Base-by-base conservation (phyloP, 2,797 vertebrate species). In the Staurois parvus region DNA sequence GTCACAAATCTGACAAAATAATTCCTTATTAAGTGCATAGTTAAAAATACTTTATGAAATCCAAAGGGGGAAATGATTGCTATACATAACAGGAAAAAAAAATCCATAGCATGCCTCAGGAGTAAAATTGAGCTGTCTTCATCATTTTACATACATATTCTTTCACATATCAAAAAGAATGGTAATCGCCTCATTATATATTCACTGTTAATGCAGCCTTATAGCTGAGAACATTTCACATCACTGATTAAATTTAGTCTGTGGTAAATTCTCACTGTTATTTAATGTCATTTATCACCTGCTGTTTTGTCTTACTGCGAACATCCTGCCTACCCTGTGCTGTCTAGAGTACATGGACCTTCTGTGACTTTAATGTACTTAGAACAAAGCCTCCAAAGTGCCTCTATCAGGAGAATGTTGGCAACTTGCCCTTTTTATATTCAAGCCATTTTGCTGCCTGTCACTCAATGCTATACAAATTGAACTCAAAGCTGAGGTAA, bases 271-370 rank as follows among this genome's bases (percentile, higher is more conserved):
- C 94, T 94, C 93, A 91, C 94, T 95, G 94, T 94, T 95, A 95
- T 93, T 95, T 94, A 93, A 94, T 95, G 94, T 94, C 94, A 94
- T 95, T 95, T 95, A 93, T 95, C 95, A 95, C 95, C 94, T 95
- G 94, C 95, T 95, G 94, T 94, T 95, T 94, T 94, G 91, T 94
- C 94, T 94, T 92, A 92, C 94, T 93, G 93, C 93, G 94, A 94
- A 94, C 95, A 95, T 94, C 94, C 94, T 94, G 94, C 92, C 93
- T 93, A 91, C 92, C 92, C 93, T 91, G 87, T 91, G 91, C 92
- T 91, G 93, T 93, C 93, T 93, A 90, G 91, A 91, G 92, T 94
- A 93, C 94, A 94, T 89, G 91, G 94, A 94, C 94, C 95, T 95
- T 95, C 93, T 95, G 92, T 93, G 94, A 94, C 94, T 95, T 94